Evolutionary conservation across 1,140 invertebrate species (phyloP).

Genomic region (Trichomalopsis sarcophagae): DNA sequence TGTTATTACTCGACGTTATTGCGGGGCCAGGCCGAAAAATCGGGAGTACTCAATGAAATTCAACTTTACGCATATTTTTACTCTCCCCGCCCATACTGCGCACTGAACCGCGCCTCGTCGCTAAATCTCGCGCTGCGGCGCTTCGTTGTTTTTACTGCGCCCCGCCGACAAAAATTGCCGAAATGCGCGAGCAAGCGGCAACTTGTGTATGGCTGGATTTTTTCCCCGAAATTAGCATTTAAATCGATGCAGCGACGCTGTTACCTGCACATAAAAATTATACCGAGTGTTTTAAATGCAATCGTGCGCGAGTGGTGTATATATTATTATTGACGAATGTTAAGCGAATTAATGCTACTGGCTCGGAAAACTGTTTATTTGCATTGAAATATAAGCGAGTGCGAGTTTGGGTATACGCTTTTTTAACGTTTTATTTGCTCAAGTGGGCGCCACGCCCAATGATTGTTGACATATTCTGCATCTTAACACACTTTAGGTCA

Average conservation of each 20-base stretch:
- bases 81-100: background rate
- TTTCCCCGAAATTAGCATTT: conserved; percentile 6
- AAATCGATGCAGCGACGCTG: background rate
- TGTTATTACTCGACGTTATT: background rate
- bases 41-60: conserved; percentile 12
- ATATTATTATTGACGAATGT: background rate
- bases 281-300: background rate
- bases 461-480: no score
- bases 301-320: background rate
- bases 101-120: background rate
- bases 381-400: no score
- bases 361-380: background rate
- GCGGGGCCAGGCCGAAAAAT: background rate
- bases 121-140: no score
- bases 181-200: background rate
- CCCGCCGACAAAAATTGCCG: background rate
- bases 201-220: background rate
- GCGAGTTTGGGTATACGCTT: no score
- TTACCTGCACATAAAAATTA: no score
- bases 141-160: background rate
- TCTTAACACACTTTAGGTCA: background rate
- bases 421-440: no score
- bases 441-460: no score
- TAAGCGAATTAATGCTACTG: background rate
- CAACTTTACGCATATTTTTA: background rate